Evolutionary conservation across 2,888 invertebrate species (phyloP), one percentile per base, ranked within the genome.

Genomic region (Myopa tessellatipennis): DNA sequence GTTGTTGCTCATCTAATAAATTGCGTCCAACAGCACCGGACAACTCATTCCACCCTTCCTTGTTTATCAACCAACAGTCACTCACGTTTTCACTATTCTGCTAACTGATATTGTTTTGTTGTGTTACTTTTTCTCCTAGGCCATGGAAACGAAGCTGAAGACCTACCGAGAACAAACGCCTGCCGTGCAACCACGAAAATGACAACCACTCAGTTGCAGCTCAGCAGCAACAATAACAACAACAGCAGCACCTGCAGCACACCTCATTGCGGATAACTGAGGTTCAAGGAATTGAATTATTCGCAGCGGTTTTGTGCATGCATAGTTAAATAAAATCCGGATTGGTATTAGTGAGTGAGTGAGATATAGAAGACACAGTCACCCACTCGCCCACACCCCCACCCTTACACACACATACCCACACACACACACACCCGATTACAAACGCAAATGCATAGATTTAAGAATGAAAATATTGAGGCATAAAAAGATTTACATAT

Each of bases 141-240:
- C 89, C 69, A 89, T 89, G 87, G 89, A 89, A 82, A 88, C 89
- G 70, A 89, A 89, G 80, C 84, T 89, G 82, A 89, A 89, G 84
- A 87, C 88, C 74, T 89, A 89, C 81, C 88, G 89, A 67, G 88
- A 89, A 78, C 87, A 88, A 79, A 85, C 85, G 45, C 87, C 87
- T 76, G 83, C 86, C 16, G 82, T 86, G 83, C 89, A 86, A 78
- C 89, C 89, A 79, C 86, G 88, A 14, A 88, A 87, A 86, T 88
- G 88, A 87, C 88, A 86, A 83, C 83, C 86, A 74, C 79, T 82
- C 72, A 81, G 81, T 81, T 83, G 83, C 82, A 82, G 82, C 78
- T 81, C 83, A 76, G 79, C 82, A 79, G 81, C 82, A 52, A 67
- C 80, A 79, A 78, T 80, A 71, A 74, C 79, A 78, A 76, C 79